A percentile compares a stretch with the other conserved stretches of the same genome.
phyloP scores from a whole-genome alignment of 2,113 vertebrate genomes.

The Aythya baeri region DNA sequence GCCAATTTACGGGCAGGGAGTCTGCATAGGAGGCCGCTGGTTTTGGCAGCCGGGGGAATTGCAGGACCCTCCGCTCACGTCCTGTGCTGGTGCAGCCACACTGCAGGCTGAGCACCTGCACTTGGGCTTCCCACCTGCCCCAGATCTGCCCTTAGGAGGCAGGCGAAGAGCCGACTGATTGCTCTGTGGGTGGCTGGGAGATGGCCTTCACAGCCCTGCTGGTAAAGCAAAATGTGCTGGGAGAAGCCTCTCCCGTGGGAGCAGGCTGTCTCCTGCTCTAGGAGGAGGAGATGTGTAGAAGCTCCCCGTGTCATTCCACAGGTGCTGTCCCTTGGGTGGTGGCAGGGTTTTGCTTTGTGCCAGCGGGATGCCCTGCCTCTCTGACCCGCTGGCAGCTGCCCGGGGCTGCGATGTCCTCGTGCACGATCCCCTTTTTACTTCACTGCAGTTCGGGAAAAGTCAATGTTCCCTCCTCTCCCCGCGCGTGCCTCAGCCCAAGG shows the following conservation, averaged over 20 bases:
- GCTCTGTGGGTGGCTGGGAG: not conserved
- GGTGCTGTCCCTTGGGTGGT: not conserved
- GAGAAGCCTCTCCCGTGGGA: not conserved
- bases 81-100: not conserved
- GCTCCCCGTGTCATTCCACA: not conserved
- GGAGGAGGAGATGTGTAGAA: not conserved
- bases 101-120: not conserved
- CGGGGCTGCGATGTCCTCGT: rapidly evolving
- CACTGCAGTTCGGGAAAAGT: not conserved
- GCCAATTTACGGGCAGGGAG: not conserved
- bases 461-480: not conserved
- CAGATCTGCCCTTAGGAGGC: not conserved
- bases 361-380: not conserved
- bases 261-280: not conserved
- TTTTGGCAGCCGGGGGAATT: not conserved
- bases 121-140: not conserved
- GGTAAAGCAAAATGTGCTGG: not conserved
- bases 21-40: not conserved
- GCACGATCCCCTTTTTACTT: not conserved
- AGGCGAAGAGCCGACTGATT: rapidly evolving
- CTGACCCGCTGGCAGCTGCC: not conserved
- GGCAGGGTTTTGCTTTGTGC: not conserved
- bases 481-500: not conserved
- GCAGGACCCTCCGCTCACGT: not conserved
- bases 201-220: not conserved